Conservation (phyloP, 2,888 invertebrate genomes). For the Macrosiphum euphorbiae region DNA sequence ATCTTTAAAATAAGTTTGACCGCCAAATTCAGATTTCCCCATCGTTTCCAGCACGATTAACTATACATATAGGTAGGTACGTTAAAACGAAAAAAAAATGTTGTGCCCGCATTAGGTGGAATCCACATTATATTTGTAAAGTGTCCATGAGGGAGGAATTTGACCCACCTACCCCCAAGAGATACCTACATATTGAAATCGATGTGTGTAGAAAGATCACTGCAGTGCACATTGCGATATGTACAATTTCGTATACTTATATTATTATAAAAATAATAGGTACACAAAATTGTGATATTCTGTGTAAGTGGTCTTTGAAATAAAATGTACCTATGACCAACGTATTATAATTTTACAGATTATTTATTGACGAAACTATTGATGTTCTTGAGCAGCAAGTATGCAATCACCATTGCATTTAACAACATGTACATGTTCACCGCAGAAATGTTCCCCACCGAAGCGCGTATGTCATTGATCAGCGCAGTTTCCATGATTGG, state of each 20-base stretch:
- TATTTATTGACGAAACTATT: slow-evolving; percentile 68
- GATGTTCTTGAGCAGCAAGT: slow-evolving; percentile 71
- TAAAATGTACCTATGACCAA: neutral
- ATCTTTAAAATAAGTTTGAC: too few relatives aligned
- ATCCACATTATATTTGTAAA: too few relatives aligned
- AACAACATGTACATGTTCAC: slow-evolving; percentile 63
- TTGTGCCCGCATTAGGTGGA: too few relatives aligned
- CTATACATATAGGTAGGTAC: too few relatives aligned
- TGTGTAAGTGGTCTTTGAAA: neutral
- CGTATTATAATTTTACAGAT: slow-evolving; percentile 50
- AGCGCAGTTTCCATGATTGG: slow-evolving; percentile 61
- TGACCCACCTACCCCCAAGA: too few relatives aligned
- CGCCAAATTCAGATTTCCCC: too few relatives aligned
- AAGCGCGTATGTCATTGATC: slow-evolving; percentile 53
- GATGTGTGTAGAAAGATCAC: neutral
- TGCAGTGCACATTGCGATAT: neutral
- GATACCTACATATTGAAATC: neutral
- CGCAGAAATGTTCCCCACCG: slow-evolving; percentile 65
- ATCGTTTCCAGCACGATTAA: too few relatives aligned
- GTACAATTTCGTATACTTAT: neutral
- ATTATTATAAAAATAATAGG: neutral
- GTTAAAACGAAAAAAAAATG: too few relatives aligned
- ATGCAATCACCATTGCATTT: slow-evolving; percentile 70
- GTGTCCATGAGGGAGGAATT: too few relatives aligned
- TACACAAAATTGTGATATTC: neutral